A percentile compares a stretch with the other conserved stretches of the same genome.
Evolutionary conservation across 1,140 invertebrate species (phyloP).

Genomic region (Dermatophagoides farinae): DNA sequence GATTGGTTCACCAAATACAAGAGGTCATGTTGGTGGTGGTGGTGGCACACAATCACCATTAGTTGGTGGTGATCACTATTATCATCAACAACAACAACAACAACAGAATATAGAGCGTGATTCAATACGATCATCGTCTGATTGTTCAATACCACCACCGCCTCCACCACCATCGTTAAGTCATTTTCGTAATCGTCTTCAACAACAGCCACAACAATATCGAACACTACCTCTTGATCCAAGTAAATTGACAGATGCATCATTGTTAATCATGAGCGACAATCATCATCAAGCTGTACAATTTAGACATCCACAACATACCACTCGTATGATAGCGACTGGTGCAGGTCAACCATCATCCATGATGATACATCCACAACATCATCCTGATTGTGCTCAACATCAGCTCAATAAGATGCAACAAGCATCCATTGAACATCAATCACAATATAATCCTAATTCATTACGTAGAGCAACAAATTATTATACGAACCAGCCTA

Average conservation of each 20-base stretch:
- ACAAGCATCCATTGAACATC: neutral
- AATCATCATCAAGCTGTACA: conserved; percentile 6
- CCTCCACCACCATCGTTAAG: conserved; percentile 15
- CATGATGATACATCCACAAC: neutral
- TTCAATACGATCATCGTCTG: neutral
- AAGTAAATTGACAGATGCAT: conserved; percentile 9
- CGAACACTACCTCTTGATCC: conserved; percentile 11
- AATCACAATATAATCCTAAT: neutral
- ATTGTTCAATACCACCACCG: conserved; percentile 15
- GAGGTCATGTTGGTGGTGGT: neutral
- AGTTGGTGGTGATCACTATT: conserved; percentile 4
- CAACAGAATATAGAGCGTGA: neutral
- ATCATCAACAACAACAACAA: neutral
- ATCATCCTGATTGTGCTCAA: conserved; percentile 15
- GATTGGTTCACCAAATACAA: neutral
- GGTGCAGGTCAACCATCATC: neutral
- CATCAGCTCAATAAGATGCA: neutral
- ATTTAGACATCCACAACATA: conserved; percentile 8
- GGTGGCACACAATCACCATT: neutral
- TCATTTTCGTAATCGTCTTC: conserved; percentile 3
- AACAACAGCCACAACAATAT: neutral
- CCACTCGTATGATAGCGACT: neutral
- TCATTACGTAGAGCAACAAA: neutral
- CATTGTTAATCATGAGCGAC: conserved; percentile 1
- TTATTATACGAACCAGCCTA: too few species aligned